These are phyloP conservation scores for Tragelaphus imberbis DNA, from an alignment of 2,113 vertebrate species.

Conservation along the genomic window DNA sequence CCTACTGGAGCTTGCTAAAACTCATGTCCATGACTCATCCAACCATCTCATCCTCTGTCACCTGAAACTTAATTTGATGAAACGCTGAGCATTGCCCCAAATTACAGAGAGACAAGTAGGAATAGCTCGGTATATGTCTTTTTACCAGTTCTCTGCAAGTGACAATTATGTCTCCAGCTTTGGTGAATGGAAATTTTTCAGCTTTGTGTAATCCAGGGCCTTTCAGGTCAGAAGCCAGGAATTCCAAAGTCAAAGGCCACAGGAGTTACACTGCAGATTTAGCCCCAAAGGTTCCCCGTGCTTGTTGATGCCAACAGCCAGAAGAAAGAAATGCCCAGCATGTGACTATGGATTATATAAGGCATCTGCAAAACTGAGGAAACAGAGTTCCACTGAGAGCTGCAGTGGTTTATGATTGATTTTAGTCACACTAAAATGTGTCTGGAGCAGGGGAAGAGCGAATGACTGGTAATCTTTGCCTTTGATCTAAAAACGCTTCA, in stretches of 20 bases:
- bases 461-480: neutral
- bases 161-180: conserved; percentile 17
- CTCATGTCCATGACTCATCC: neutral
- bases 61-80: conserved; percentile 9
- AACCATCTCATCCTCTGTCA: neutral
- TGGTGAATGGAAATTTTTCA: conserved; percentile 34
- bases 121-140: neutral
- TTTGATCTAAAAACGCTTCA: neutral
- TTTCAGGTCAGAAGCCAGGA: conserved; percentile 9
- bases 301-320: neutral
- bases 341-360: neutral
- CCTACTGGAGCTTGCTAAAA: neutral
- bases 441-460: neutral
- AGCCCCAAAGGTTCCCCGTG: neutral
- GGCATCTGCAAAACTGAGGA: neutral
- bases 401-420: neutral
- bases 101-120: neutral
- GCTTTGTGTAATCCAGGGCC: conserved; percentile 1
- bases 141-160: neutral
- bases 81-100: neutral
- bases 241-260: neutral
- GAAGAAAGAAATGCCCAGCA: neutral
- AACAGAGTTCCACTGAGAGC: neutral
- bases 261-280: neutral
- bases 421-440: neutral